Conservation (phyloP, 2,797 vertebrate genomes). For the Premnoplex brunnescens region DNA sequence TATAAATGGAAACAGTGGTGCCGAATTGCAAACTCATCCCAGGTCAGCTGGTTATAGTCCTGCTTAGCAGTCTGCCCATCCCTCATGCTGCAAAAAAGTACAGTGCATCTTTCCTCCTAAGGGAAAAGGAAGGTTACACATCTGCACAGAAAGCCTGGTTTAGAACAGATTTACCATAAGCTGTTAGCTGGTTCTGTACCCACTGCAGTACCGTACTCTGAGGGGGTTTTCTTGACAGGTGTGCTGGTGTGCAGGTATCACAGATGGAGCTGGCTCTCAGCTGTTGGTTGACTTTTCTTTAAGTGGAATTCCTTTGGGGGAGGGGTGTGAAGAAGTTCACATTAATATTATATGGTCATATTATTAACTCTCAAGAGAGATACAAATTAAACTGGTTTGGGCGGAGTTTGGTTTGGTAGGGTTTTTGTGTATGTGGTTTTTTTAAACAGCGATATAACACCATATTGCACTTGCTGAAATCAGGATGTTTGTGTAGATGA, state of each 20-base stretch:
- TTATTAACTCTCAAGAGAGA: neutral
- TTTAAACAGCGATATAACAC: neutral
- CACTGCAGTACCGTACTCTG: neutral
- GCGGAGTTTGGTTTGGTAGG: neutral
- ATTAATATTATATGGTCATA: neutral
- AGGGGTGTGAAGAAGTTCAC: neutral
- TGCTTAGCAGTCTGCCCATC: neutral
- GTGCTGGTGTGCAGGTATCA: neutral
- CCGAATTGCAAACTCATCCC: neutral
- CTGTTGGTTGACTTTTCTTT: neutral
- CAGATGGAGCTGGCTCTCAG: neutral
- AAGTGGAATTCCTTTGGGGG: neutral
- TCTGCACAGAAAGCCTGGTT: neutral
- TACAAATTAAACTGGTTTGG: neutral
- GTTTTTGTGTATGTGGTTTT: neutral
- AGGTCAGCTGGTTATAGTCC: neutral
- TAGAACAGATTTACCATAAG: neutral
- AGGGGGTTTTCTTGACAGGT: neutral
- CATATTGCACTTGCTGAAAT: neutral
- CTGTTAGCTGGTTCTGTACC: neutral
- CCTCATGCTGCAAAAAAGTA: neutral
- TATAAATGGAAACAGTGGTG: neutral
- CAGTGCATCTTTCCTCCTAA: neutral
- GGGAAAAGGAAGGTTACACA: neutral
- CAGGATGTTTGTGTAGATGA: neutral